These are phyloP conservation scores for Noctuana brunneofusca DNA, from an alignment of 2,888 invertebrate genomes.

Conservation along the genomic window DNA sequence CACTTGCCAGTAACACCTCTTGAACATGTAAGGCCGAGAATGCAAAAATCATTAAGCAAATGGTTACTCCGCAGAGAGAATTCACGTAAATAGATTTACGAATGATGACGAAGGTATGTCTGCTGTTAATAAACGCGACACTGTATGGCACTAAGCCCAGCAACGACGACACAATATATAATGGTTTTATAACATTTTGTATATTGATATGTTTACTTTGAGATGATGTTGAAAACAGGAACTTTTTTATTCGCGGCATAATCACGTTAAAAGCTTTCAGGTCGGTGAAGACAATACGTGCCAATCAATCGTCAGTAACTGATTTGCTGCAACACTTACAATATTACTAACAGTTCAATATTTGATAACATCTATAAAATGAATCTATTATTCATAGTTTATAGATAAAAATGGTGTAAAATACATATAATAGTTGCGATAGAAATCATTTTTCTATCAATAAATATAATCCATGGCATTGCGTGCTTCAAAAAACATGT, in stretches of 20 bases:
- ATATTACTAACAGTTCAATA: slow-evolving; percentile 28
- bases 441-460: not conserved
- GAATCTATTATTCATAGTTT: slow-evolving; percentile 23
- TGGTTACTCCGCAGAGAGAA: slow-evolving; percentile 50
- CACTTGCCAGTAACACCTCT: slow-evolving; percentile 47
- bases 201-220: slow-evolving; percentile 35
- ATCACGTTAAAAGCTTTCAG: not conserved
- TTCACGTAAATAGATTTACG: slow-evolving; percentile 62
- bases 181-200: slow-evolving; percentile 43
- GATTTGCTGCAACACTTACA: slow-evolving; percentile 24
- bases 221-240: slow-evolving; percentile 16
- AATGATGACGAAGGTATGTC: slow-evolving; percentile 45
- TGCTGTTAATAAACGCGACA: slow-evolving; percentile 41
- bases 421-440: slow-evolving; percentile 3
- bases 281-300: not conserved
- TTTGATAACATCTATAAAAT: slow-evolving; percentile 23
- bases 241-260: slow-evolving; percentile 33
- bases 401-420: slow-evolving; percentile 18
- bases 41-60: slow-evolving; percentile 47
- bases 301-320: slow-evolving; percentile 5
- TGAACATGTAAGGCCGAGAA: slow-evolving; percentile 56
- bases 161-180: slow-evolving; percentile 42
- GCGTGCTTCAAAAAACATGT: not conserved
- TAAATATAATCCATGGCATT: not conserved
- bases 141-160: slow-evolving; percentile 48